These are phyloP conservation scores for Botia almorhae DNA, from an alignment of 2,797 vertebrate genomes.

Conservation along the genomic window DNA sequence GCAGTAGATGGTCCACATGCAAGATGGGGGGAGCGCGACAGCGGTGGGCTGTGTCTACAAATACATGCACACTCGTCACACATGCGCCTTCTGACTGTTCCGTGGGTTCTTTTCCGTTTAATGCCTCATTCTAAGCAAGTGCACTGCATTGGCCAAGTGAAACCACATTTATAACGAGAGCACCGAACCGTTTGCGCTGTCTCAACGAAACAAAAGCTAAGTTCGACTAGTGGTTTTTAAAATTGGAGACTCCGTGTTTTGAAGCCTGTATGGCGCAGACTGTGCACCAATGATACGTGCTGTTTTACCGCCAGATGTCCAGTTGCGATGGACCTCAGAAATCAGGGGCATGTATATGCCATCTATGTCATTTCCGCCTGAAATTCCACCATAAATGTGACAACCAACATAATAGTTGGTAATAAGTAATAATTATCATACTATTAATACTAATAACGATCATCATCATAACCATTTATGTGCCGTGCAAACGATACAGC, in stretches of 20 bases:
- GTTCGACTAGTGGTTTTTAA: not conserved
- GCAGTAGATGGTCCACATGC: conserved; percentile 83
- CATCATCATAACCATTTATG: not conserved
- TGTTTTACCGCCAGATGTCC: not conserved
- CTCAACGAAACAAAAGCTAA: conserved; percentile 21
- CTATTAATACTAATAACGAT: not conserved
- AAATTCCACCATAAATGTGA: not conserved
- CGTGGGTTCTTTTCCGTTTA: not conserved
- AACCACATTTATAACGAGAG: not conserved
- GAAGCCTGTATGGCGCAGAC: not conserved
- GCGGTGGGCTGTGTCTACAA: conserved; percentile 51
- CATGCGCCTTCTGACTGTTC: conserved; percentile 63
- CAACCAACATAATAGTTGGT: not conserved
- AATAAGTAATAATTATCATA: too few relatives aligned
- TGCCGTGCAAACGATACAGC: not conserved
- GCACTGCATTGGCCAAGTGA: not conserved
- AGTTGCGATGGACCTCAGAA: not conserved
- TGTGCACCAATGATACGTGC: not conserved
- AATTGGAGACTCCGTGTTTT: not conserved
- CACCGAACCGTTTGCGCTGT: not conserved
- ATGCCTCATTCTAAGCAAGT: not conserved
- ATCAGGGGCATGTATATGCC: not conserved
- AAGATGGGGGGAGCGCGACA: conserved; percentile 70
- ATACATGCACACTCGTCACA: conserved; percentile 60
- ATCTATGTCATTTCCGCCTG: not conserved